Percentiles rank a stretch among this genome's conserved stretches.
Evolutionary conservation across 2,888 invertebrate species (phyloP).

Genomic region (Drosophila percnosoma): DNA sequence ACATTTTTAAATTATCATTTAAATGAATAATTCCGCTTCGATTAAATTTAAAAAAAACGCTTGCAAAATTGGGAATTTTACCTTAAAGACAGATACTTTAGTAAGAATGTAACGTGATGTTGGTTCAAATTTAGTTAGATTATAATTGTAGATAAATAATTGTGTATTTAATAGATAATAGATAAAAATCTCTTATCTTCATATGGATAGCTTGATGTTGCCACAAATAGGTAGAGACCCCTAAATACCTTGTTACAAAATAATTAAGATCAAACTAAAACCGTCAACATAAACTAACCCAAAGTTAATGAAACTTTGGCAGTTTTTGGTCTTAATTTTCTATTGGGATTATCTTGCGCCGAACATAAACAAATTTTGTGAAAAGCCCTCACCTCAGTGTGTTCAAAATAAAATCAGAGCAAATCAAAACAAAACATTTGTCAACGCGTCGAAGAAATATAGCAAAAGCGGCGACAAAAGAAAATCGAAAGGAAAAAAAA

Average conservation of each 20-base stretch:
- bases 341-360: constrained; percentile 52
- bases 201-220: background rate
- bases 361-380: constrained; percentile 42
- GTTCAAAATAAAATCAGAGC: constrained; percentile 69
- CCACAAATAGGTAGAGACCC: background rate
- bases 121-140: background rate
- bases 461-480: constrained; percentile 34
- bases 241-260: constrained; percentile 12
- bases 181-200: background rate
- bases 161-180: background rate
- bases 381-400: constrained; percentile 21
- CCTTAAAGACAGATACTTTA: background rate
- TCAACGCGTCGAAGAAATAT: constrained; percentile 60
- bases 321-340: constrained; percentile 40
- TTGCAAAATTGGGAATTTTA: background rate
- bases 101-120: background rate
- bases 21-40: background rate
- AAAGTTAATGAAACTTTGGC: constrained; percentile 2
- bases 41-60: background rate
- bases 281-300: constrained; percentile 4
- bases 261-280: constrained; percentile 1
- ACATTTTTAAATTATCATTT: background rate
- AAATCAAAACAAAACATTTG: constrained; percentile 82
- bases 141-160: background rate
- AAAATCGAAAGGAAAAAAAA: constrained; percentile 30